phyloP scores from a whole-genome alignment of 2,113 vertebrate genomes.

The Thryonomys swinderianus region DNA sequence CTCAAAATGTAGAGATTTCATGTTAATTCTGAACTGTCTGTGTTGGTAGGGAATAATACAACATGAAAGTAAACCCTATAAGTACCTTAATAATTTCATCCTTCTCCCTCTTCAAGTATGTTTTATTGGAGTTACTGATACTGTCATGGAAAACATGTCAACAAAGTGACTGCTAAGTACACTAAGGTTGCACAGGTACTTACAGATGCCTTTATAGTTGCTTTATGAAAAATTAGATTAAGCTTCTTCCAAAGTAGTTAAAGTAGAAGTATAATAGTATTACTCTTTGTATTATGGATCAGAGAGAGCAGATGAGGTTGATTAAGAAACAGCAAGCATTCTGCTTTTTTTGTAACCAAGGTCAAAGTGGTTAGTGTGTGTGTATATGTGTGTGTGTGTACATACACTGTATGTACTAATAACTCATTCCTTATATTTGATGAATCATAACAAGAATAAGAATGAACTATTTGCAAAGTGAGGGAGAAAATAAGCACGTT shows the following conservation, averaged over 20 bases:
- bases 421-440: not conserved
- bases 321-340: not conserved
- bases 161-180: not conserved
- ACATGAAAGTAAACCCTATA: not conserved
- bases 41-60: conserved; percentile 13
- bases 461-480: not conserved
- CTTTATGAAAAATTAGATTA: conserved; percentile 23
- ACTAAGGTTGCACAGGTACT: not conserved
- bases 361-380: conserved; percentile 1
- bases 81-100: conserved; percentile 13
- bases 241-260: not conserved
- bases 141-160: not conserved
- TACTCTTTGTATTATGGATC: not conserved
- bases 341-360: not conserved
- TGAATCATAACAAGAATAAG: not conserved
- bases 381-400: not conserved
- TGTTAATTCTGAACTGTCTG: conserved; percentile 6
- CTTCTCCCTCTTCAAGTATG: not conserved
- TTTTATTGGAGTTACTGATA: not conserved
- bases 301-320: conserved; percentile 1
- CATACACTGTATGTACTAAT: not conserved
- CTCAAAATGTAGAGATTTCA: not conserved
- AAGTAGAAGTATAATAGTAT: not conserved
- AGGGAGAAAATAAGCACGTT: not conserved
- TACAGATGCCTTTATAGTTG: conserved; percentile 14